A percentile compares a stretch with the other conserved stretches of the same genome.
These are phyloP conservation scores for Sipunculus nudus DNA, from an alignment of 2,888 invertebrate species.

Conservation along the genomic window DNA sequence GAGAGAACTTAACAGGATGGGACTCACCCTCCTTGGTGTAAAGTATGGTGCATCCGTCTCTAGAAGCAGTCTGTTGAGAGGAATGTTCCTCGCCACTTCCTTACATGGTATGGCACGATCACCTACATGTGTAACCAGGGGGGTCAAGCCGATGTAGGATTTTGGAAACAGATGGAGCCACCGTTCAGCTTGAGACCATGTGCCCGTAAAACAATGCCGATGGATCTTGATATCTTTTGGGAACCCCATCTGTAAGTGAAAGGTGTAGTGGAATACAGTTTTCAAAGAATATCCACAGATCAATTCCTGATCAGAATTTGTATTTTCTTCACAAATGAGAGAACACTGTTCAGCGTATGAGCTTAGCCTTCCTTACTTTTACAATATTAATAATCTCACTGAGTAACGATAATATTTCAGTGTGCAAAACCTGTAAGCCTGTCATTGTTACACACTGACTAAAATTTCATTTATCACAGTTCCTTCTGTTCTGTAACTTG, in stretches of 20 bases:
- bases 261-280: not conserved
- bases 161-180: constrained; percentile 67
- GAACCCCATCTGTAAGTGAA: not conserved
- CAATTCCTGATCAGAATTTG: too few species aligned
- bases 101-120: constrained; percentile 47
- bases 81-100: constrained; percentile 63
- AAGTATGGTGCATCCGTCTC: constrained; percentile 70
- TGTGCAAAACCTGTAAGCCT: too few species aligned
- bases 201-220: constrained; percentile 68
- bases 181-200: constrained; percentile 56
- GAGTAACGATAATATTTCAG: too few species aligned
- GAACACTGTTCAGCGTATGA: too few species aligned
- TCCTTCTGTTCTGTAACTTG: too few species aligned
- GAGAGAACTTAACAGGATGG: too few species aligned
- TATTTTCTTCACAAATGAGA: too few species aligned
- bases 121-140: constrained; percentile 60
- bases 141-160: constrained; percentile 61
- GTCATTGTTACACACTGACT: too few species aligned
- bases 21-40: constrained; percentile 59
- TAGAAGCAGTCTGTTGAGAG: constrained; percentile 66
- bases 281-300: too few species aligned
- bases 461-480: too few species aligned
- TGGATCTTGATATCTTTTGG: constrained; percentile 68
- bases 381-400: too few species aligned
- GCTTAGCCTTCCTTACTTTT: too few species aligned